These are phyloP conservation scores for Rhipidura dahli DNA, from an alignment of 2,113 vertebrate species.

Conservation along the genomic window DNA sequence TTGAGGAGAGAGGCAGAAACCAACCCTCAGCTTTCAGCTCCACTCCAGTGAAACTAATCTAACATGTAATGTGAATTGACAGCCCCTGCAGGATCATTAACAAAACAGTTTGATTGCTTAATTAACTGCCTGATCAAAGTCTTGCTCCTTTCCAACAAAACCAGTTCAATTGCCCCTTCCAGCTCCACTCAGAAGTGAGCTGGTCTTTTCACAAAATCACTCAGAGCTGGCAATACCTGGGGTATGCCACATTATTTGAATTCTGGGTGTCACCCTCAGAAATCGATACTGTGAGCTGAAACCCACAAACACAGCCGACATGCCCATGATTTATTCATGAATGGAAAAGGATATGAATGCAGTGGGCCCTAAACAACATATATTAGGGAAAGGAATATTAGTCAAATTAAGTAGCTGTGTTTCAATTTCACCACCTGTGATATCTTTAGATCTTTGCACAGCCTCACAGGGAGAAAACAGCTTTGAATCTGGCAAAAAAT, in stretches of 20 bases:
- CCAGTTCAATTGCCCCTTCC: background rate
- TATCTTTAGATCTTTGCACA: background rate
- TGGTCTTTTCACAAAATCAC: background rate
- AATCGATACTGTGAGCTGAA: background rate
- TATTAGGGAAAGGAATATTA: background rate
- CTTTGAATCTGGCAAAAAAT: background rate
- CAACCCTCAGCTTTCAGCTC: background rate
- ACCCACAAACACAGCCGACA: background rate
- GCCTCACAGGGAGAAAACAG: background rate
- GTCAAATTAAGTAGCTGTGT: background rate
- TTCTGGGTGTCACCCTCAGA: background rate
- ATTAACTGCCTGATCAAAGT: background rate
- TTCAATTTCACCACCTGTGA: background rate
- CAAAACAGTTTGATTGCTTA: slow-evolving; percentile 15
- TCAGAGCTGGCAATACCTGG: background rate
- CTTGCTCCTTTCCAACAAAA: background rate
- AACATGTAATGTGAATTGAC: background rate
- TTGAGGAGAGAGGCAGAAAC: background rate
- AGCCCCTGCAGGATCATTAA: background rate
- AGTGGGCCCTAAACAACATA: background rate
- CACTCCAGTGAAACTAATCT: background rate
- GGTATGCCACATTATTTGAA: background rate
- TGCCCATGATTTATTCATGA: background rate
- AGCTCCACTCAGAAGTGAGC: background rate
- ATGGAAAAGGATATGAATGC: background rate